Percentiles rank a stretch among this genome's conserved stretches.
Evolutionary conservation across 2,888 invertebrate genomes (phyloP).

Genomic region (Neoscelio sp.): DNA sequence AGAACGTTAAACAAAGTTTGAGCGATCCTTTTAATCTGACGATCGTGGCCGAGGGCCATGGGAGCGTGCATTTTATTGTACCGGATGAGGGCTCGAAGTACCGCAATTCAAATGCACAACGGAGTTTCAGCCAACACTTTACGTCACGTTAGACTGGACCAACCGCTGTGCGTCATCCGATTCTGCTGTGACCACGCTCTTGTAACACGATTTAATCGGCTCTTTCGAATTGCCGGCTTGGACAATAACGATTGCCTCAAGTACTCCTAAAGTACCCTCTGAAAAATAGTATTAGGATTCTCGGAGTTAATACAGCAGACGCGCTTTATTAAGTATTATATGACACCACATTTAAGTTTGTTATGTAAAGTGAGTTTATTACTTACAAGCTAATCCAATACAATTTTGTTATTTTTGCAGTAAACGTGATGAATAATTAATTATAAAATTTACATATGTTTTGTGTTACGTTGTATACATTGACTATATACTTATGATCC

Average conservation of each 20-base stretch:
- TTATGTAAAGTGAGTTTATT: conserved; percentile 30
- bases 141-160: conserved; percentile 66
- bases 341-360: conserved; percentile 20
- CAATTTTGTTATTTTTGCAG: conserved; percentile 9
- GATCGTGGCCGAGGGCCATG: conserved; percentile 64
- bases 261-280: conserved; percentile 51
- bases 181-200: conserved; percentile 58
- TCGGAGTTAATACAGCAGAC: conserved; percentile 28
- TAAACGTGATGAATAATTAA: conserved; percentile 25
- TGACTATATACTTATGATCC: background rate
- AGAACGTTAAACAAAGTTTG: conserved; percentile 67
- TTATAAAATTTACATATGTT: conserved; percentile 27
- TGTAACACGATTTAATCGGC: conserved; percentile 64
- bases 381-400: conserved; percentile 37
- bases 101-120: conserved; percentile 76
- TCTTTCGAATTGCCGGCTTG: conserved; percentile 60
- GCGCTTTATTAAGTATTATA: conserved; percentile 25
- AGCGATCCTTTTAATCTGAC: conserved; percentile 69
- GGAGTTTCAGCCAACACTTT: conserved; percentile 70
- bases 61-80: conserved; percentile 69
- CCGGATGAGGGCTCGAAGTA: conserved; percentile 73
- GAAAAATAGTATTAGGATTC: conserved; percentile 62
- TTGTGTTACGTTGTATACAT: background rate
- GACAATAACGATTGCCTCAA: conserved; percentile 65
- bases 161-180: conserved; percentile 69